A percentile compares a stretch with the other conserved stretches of the same genome.
phyloP scores from a whole-genome alignment of 2,113 vertebrate genomes.

The Eulemur rufifrons region DNA sequence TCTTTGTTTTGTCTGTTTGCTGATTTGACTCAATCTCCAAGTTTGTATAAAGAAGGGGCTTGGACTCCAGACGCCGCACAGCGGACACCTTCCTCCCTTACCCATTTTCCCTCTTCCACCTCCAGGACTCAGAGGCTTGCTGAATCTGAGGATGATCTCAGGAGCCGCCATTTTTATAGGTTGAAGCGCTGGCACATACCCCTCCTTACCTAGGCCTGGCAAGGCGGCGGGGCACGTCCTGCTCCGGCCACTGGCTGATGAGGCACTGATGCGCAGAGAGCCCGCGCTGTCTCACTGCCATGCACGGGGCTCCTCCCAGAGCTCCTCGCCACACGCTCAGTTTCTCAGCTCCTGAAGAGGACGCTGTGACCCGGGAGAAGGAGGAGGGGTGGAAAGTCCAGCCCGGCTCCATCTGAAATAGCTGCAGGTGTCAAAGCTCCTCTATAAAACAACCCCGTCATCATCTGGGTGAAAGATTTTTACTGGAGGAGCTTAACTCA shows the following conservation, averaged over 20 bases:
- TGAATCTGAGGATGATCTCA: not conserved
- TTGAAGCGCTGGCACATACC: not conserved
- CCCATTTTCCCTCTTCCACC: not conserved
- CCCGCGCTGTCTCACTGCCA: fast-evolving
- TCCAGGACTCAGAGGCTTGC: not conserved
- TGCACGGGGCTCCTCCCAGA: not conserved
- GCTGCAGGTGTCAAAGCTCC: slow-evolving; percentile 56
- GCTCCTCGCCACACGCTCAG: not conserved
- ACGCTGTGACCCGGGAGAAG: not conserved
- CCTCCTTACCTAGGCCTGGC: not conserved
- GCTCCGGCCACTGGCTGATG: fast-evolving
- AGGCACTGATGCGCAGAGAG: not conserved
- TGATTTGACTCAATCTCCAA: not conserved
- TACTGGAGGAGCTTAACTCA: slow-evolving; percentile 67
- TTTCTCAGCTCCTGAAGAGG: not conserved
- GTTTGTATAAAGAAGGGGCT: not conserved
- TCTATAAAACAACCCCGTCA: slow-evolving; percentile 55
- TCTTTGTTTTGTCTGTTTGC: not conserved
- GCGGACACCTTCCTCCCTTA: too few relatives aligned
- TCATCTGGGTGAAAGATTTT: slow-evolving; percentile 39
- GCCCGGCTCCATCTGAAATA: slow-evolving; percentile 11
- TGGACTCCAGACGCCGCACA: not conserved
- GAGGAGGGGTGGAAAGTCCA: not conserved
- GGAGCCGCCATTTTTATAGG: not conserved
- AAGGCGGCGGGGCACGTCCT: fast-evolving